phyloP scores from a whole-genome alignment of 2,113 vertebrate genomes.

The Glaucomys volans region DNA sequence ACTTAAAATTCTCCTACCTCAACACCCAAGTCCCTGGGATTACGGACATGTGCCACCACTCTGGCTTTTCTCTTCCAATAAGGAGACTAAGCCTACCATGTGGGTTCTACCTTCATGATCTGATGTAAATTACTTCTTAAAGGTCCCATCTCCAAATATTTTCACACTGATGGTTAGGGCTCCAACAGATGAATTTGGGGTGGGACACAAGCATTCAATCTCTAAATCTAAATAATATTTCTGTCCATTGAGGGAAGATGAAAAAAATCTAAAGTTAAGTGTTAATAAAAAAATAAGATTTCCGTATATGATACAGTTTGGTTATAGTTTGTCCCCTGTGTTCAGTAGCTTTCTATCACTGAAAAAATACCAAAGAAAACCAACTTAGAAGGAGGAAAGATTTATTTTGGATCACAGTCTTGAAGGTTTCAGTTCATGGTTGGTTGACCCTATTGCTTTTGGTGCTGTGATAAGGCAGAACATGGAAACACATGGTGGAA shows the following conservation, averaged over 20 bases:
- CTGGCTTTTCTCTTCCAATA: no score
- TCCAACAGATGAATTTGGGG: no score
- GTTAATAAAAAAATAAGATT: background rate
- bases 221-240: no score
- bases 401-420: background rate
- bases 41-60: background rate
- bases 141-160: no score
- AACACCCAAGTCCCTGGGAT: background rate
- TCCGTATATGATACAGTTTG: background rate
- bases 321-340: background rate
- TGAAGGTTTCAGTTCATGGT: background rate
- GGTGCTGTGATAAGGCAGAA: background rate
- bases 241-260: background rate
- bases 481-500: background rate
- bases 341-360: background rate
- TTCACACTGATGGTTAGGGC: no score
- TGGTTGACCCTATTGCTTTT: background rate
- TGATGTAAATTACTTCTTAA: no score
- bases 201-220: no score
- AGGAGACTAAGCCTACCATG: no score
- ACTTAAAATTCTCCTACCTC: no score
- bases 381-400: background rate
- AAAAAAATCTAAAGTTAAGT: slow-evolving; percentile 41
- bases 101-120: no score
- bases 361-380: background rate